Evolutionary conservation across 2,113 vertebrate genomes (phyloP).

Genomic region (Theropithecus gelada): DNA sequence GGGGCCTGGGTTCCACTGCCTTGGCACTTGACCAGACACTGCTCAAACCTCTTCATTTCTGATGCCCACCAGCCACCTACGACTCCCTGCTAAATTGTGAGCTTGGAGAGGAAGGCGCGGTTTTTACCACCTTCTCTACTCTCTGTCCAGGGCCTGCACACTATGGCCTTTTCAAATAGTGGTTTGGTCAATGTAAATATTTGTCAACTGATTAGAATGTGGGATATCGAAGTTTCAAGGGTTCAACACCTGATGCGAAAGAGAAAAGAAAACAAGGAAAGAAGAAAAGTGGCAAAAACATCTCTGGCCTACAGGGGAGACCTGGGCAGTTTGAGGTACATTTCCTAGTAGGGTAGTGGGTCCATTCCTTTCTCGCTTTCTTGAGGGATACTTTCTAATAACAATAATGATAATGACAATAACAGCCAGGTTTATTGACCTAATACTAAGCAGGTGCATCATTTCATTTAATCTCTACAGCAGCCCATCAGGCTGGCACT

Average conservation of each 20-base stretch:
- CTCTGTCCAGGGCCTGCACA: neutral
- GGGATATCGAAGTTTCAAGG: neutral
- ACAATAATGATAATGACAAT: no score
- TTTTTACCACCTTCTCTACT: neutral
- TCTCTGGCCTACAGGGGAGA: neutral
- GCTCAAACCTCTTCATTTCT: no score
- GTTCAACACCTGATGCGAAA: neutral
- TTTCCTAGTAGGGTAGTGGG: rapidly evolving
- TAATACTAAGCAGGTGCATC: neutral
- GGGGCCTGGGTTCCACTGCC: neutral
- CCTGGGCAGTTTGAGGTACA: neutral
- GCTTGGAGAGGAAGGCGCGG: neutral
- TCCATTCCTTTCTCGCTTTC: neutral
- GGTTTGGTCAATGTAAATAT: neutral
- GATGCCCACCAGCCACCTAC: neutral
- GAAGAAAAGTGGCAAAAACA: neutral
- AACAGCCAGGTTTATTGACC: neutral
- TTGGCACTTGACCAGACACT: neutral
- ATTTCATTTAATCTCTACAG: neutral
- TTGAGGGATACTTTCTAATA: neutral
- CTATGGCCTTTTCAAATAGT: neutral
- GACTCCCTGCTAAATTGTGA: neutral
- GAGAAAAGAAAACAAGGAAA: neutral
- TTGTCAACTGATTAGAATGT: neutral
- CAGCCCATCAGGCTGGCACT: neutral